phyloP scores from a whole-genome alignment of 2,113 vertebrate species.

The Corythoichthys haematopterus region DNA sequence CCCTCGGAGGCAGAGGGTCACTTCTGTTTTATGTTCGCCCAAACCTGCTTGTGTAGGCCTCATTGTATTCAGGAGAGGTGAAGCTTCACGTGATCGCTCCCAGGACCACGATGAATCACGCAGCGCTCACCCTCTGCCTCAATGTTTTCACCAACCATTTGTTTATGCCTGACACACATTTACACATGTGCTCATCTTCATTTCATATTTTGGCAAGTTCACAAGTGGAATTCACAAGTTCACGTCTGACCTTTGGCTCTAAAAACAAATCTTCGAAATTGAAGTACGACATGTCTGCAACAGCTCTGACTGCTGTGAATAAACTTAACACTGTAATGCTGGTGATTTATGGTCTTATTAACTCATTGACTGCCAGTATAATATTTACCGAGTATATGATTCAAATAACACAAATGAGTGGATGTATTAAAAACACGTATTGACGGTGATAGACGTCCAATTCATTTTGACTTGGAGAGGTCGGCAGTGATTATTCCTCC shows the following conservation, averaged over 20 bases:
- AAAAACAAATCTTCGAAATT: slow-evolving; percentile 49
- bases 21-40: slow-evolving; percentile 55
- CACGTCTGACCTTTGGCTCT: slow-evolving; percentile 44
- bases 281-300: slow-evolving; percentile 43
- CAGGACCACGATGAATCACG: slow-evolving; percentile 35
- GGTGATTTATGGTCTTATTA: slow-evolving; percentile 37
- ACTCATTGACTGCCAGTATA: not conserved
- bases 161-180: slow-evolving; percentile 19
- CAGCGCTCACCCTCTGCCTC: slow-evolving; percentile 19
- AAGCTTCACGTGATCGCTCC: slow-evolving; percentile 26
- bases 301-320: slow-evolving; percentile 9
- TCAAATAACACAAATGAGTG: too few species aligned
- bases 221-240: slow-evolving; percentile 43
- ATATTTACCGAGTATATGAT: too few species aligned
- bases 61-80: slow-evolving; percentile 34
- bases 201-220: slow-evolving; percentile 1
- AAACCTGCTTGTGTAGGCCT: slow-evolving; percentile 36
- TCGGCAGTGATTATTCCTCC: too few species aligned
- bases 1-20: slow-evolving; percentile 44
- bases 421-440: too few species aligned
- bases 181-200: slow-evolving; percentile 11
- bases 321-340: slow-evolving; percentile 8
- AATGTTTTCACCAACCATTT: slow-evolving; percentile 6
- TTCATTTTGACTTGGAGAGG: too few species aligned
- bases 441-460: too few species aligned